Percentiles rank a stretch among this genome's conserved stretches.
These are phyloP conservation scores for Xestia ashworthii DNA, from an alignment of 2,888 invertebrate genomes.

Conservation along the genomic window DNA sequence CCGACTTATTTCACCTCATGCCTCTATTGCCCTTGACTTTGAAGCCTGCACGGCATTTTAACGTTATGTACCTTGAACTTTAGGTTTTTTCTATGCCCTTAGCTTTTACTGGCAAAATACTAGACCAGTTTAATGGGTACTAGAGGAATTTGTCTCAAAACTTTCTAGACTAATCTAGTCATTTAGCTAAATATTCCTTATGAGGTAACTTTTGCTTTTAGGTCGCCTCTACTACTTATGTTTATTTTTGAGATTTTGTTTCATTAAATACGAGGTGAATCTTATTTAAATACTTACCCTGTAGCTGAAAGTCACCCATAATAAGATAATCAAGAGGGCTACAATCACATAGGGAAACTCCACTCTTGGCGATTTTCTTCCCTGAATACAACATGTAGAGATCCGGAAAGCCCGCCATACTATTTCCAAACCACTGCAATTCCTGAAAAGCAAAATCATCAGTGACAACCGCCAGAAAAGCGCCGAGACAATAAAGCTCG, in stretches of 20 bases:
- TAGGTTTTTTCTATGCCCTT: constrained; percentile 25
- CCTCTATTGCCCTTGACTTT: constrained; percentile 32
- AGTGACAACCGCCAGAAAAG: too few relatives aligned
- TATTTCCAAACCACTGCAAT: too few relatives aligned
- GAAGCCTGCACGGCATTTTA: constrained; percentile 13
- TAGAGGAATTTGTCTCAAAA: not conserved
- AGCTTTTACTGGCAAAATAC: constrained; percentile 12
- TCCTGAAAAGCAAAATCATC: too few relatives aligned
- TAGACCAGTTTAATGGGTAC: not conserved
- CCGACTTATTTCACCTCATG: constrained; percentile 32
- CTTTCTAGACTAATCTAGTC: constrained; percentile 1
- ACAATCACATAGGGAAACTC: not conserved
- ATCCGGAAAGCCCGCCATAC: too few relatives aligned
- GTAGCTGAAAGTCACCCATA: not conserved
- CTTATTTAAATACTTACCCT: not conserved
- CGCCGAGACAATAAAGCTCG: too few relatives aligned
- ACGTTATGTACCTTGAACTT: constrained; percentile 35
- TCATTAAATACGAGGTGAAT: not conserved
- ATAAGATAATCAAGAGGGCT: not conserved
- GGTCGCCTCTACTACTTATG: not conserved
- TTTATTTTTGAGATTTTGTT: not conserved
- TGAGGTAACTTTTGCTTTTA: not conserved
- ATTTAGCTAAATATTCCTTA: not conserved
- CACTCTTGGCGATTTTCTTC: not conserved
- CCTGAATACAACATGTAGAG: not conserved